Evolutionary conservation across 1,140 invertebrate species (phyloP), one percentile per base, ranked within the genome.

Genomic region (Dendroctonus ponderosae): DNA sequence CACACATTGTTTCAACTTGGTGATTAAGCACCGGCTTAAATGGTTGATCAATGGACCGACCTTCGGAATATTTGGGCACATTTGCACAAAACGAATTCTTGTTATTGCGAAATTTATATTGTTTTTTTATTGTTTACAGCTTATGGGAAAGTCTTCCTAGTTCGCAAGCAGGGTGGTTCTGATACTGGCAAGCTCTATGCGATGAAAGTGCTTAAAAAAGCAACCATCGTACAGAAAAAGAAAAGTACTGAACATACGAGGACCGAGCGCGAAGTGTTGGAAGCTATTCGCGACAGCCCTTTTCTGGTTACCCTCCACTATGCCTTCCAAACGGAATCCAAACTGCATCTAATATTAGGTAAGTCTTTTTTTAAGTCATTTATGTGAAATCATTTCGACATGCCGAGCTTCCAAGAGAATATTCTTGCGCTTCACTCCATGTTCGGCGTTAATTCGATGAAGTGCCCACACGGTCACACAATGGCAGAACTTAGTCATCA

Each of bases 231-330:
- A 1, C 90, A 92, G 76, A 96, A 95, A 80, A 89, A 92, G 73
- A 96, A 97, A 80, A 96, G 93, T 37, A 91, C 94, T 0, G 94
- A 97, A 76, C 94, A 97, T 79, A 96, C 93, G 7, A 89, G 91
- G 81, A 95, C 93, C 0, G 94, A 97, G 79, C 81, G 94, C 80
- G 86, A 90, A 82, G 93, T 96, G 37, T 80, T 97, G 59, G 93
- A 96, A 80, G 90, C 92, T 46, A 91, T 97, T 14, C 83, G 92
- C 62, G 88, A 91, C 71, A 90, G 91, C 79, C 94, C 93, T 5
- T 97, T 97, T 79, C 85, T 97, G 58, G 93, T 96, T 68, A 94
- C 93, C 9, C 82, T 97, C 50, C 92, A 95, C 78, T 97, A 97
- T 78, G 94, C 94, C 72, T 97, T 97, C 83, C 94, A 97, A 80